Evolutionary conservation across 2,888 invertebrate genomes (phyloP).

Genomic region (Candidula unifasciata): DNA sequence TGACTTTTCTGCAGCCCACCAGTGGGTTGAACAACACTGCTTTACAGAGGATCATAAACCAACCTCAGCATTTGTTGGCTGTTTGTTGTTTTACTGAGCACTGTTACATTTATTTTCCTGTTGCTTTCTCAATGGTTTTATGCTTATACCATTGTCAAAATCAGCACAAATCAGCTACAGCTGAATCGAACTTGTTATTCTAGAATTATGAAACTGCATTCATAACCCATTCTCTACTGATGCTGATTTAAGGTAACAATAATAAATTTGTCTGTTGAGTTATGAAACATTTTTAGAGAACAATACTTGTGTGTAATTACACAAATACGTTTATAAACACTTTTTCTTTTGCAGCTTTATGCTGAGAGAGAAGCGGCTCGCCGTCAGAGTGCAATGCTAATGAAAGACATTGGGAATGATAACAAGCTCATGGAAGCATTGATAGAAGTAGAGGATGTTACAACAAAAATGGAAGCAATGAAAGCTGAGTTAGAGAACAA

Average conservation of each 20-base stretch:
- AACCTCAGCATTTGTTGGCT: too few species aligned
- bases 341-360: slow-evolving; percentile 59
- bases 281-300: neutral
- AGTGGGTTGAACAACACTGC: too few species aligned
- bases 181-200: too few species aligned
- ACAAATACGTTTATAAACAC: neutral
- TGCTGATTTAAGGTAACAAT: neutral
- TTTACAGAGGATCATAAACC: too few species aligned
- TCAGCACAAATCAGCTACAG: too few species aligned
- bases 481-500: slow-evolving; percentile 59
- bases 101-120: too few species aligned
- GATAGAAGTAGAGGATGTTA: slow-evolving; percentile 66
- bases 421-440: slow-evolving; percentile 68
- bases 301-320: neutral
- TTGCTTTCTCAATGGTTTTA: too few species aligned
- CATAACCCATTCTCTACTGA: too few species aligned
- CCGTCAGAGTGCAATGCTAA: slow-evolving; percentile 67
- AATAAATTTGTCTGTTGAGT: neutral
- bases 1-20: too few species aligned
- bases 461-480: slow-evolving; percentile 60
- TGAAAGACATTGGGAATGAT: slow-evolving; percentile 63
- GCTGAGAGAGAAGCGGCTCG: slow-evolving; percentile 67
- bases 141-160: too few species aligned
- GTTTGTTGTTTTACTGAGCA: too few species aligned
- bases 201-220: too few species aligned